Evolutionary conservation across 2,113 vertebrate species (phyloP).

Genomic region (Nyctibius bracteatus): DNA sequence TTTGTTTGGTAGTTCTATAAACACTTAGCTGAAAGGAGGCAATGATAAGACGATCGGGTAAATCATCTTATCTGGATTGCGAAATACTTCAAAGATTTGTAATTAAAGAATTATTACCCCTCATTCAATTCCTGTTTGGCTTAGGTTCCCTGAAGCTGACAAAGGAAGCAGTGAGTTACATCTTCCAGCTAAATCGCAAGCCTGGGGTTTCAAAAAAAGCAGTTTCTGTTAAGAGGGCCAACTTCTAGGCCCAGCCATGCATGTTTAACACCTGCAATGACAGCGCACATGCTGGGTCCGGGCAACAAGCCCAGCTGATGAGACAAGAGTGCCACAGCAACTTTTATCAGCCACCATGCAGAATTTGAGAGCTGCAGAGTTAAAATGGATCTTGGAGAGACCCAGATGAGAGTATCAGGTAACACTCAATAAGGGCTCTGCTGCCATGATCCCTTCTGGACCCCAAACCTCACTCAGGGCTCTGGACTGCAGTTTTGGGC

Average conservation of each 20-base stretch:
- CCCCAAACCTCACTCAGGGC: accelerated
- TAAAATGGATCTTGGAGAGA: neutral
- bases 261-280: neutral
- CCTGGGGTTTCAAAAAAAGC: neutral
- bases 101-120: neutral
- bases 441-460: neutral
- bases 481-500: neutral
- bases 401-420: neutral
- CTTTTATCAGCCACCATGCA: neutral
- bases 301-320: neutral
- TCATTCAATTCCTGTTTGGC: neutral
- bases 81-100: neutral
- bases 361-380: neutral
- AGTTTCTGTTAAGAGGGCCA: neutral
- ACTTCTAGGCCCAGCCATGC: neutral
- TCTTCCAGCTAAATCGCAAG: neutral
- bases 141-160: neutral
- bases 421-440: neutral
- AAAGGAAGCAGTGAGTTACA: neutral
- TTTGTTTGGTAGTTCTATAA: neutral
- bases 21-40: neutral
- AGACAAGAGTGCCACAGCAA: neutral
- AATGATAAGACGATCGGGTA: too few species aligned
- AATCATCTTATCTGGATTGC: neutral
- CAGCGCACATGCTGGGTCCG: neutral